A percentile compares a stretch with the other conserved stretches of the same genome.
These are phyloP conservation scores for Scaptomyza polygonia DNA, from an alignment of 2,888 invertebrate species.

Conservation along the genomic window DNA sequence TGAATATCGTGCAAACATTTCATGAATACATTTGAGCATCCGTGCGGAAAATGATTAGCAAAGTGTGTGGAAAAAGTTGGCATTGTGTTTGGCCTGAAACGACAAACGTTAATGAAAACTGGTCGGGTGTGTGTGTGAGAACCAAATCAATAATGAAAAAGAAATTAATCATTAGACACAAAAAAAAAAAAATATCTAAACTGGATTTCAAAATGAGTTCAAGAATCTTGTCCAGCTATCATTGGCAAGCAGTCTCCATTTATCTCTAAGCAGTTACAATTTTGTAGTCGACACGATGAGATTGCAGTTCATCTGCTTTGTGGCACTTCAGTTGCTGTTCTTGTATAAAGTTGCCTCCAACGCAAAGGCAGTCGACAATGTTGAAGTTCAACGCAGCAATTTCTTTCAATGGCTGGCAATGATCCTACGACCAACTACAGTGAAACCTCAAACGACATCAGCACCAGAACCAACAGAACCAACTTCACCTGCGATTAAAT, in stretches of 20 bases:
- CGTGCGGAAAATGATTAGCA: conserved; percentile 52
- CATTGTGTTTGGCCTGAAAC: conserved; percentile 10
- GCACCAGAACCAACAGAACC: conserved; percentile 8
- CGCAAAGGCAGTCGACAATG: not conserved
- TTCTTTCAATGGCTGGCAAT: conserved; percentile 68
- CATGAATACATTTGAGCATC: conserved; percentile 67
- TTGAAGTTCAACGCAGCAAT: conserved; percentile 14
- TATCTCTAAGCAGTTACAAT: conserved; percentile 25
- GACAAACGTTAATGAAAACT: conserved; percentile 30
- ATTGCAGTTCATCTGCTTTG: conserved; percentile 33
- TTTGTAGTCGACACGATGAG: conserved; percentile 52
- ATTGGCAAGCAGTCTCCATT: not conserved
- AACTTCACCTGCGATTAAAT: conserved; percentile 38
- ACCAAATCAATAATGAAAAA: conserved; percentile 3
- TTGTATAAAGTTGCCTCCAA: not conserved
- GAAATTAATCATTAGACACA: conserved; percentile 6
- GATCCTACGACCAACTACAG: conserved; percentile 44
- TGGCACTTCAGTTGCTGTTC: not conserved
- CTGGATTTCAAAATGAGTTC: conserved; percentile 43
- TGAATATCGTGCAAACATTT: conserved; percentile 62
- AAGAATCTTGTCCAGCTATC: not conserved
- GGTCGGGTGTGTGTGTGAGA: conserved; percentile 30
- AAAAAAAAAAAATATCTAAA: too few species aligned
- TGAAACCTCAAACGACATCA: not conserved
- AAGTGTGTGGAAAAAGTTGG: conserved; percentile 51